Percentiles rank a stretch among this genome's conserved stretches.
Conservation (phyloP, 2,888 invertebrate species). For the Bedellia somnulentella region DNA sequence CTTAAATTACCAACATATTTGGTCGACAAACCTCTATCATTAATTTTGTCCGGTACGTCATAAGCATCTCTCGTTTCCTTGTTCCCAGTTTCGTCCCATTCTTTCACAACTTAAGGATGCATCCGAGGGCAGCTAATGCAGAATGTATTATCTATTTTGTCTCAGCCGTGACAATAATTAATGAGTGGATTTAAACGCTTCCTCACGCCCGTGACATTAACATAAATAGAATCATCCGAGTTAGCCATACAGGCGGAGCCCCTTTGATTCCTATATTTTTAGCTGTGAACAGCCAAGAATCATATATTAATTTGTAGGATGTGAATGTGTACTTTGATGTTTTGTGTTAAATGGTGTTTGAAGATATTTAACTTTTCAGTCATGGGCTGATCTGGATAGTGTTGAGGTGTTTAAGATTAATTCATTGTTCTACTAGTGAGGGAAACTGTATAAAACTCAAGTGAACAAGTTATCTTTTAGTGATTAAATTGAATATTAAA, state of each 20-base stretch:
- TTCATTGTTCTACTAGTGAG: too few relatives aligned
- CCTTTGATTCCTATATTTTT: conserved; percentile 59
- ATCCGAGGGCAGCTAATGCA: conserved; percentile 48
- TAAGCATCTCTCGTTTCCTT: conserved; percentile 38
- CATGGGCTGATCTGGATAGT: conserved; percentile 24
- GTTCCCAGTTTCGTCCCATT: conserved; percentile 47
- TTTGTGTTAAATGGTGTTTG: conserved; percentile 43
- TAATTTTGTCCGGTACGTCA: conserved; percentile 32
- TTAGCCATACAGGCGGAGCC: conserved; percentile 30
- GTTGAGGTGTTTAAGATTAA: too few relatives aligned
- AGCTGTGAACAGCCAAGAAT: conserved; percentile 42
- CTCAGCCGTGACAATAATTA: conserved; percentile 58
- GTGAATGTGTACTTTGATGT: conserved; percentile 49
- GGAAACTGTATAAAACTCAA: too few relatives aligned
- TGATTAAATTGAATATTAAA: too few relatives aligned
- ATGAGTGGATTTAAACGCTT: conserved; percentile 61
- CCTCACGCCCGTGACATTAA: conserved; percentile 62
- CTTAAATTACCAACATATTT: conserved; percentile 47
- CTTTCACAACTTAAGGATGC: conserved; percentile 21
- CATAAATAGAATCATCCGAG: conserved; percentile 58
- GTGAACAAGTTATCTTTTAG: too few relatives aligned
- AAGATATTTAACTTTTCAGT: conserved; percentile 40
- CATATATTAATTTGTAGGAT: conserved; percentile 52
- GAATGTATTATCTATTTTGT: conserved; percentile 59
- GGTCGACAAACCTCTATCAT: conserved; percentile 40